Conservation (phyloP, 2,797 vertebrate genomes). For the Gambelia wislizenii region DNA sequence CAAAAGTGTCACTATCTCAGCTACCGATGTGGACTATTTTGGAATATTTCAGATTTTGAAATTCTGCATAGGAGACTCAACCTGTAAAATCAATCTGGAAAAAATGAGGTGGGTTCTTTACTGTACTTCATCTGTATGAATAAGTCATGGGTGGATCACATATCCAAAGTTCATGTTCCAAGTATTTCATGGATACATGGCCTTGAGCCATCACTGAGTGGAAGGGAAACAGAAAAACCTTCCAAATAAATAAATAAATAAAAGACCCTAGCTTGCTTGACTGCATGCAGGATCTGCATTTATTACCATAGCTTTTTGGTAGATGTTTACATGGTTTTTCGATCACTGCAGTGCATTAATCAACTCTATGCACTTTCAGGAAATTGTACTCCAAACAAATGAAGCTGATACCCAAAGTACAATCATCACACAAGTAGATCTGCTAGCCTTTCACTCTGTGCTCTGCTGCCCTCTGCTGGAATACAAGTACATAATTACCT, state of each 20-base stretch:
- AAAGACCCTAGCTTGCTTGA: not conserved
- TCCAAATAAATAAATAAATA: not conserved
- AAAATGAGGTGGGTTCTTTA: too few relatives aligned
- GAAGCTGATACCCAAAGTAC: not conserved
- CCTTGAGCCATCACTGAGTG: too few relatives aligned
- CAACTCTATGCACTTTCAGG: not conserved
- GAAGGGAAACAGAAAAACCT: not conserved
- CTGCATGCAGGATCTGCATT: not conserved
- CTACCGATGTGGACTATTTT: too few relatives aligned
- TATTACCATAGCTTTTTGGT: not conserved
- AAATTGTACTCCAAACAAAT: not conserved
- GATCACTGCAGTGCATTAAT: not conserved
- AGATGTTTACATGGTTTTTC: not conserved
- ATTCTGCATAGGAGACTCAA: too few relatives aligned
- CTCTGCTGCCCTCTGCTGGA: constrained; percentile 35
- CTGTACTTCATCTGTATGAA: not conserved
- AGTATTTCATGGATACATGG: not conserved
- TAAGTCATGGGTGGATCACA: not conserved
- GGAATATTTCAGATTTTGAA: too few relatives aligned
- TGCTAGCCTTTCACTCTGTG: not conserved
- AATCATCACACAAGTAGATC: not conserved
- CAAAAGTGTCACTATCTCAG: too few relatives aligned
- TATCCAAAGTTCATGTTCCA: not conserved
- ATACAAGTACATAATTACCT: not conserved
- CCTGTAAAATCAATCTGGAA: too few relatives aligned